Evolutionary conservation across 2,797 vertebrate genomes (phyloP), one percentile per base, ranked within the genome.

Genomic region (Cuculus canorus): DNA sequence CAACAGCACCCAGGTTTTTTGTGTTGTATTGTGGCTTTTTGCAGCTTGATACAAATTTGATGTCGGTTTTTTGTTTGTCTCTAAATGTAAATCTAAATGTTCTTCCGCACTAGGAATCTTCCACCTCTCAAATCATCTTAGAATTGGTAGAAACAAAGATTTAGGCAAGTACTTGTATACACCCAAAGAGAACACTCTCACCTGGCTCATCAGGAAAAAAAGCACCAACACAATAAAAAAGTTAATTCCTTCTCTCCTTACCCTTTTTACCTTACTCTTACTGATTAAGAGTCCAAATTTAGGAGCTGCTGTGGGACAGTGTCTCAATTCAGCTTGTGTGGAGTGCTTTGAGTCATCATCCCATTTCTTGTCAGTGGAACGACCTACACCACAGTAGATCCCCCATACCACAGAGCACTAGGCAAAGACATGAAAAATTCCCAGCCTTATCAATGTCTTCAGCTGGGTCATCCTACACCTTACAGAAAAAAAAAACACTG

Each of bases 311-410:
- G 24, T 50, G 52, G 64, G 32, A 24, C 35, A 45, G 43, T 3
- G 7, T 64, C n/a, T 54, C 56, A 47, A 19, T 53, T 68, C 72
- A 70, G 37, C 50, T 10, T 5, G 16, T 3, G 10, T 1, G 72
- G 68, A 78, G 37, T 37, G 70, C n/a, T 45, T 13, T 43, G 33
- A 17, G 0, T 32, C 33, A 3, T 2, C 27, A 41, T 41, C 39
- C 63, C 7, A 11, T 5, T 19, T 7, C 13, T 69, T 50, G 39
- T 54, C 47, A 8, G 0, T 2, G 35, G 64, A 63, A 61, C 15
- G 24, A 5, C 25, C 41, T 43, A 39, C 22, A 5, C 37, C 30
- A 1, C 0, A 4, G 41, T 4, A 30, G 9, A 5, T 43, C 32
- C 64, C 25, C 19, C 4, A 0, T 5, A 32, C 21, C 48, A 13